These are phyloP conservation scores for Endomychus coccineus DNA, from an alignment of 2,888 invertebrate species.

Conservation along the genomic window DNA sequence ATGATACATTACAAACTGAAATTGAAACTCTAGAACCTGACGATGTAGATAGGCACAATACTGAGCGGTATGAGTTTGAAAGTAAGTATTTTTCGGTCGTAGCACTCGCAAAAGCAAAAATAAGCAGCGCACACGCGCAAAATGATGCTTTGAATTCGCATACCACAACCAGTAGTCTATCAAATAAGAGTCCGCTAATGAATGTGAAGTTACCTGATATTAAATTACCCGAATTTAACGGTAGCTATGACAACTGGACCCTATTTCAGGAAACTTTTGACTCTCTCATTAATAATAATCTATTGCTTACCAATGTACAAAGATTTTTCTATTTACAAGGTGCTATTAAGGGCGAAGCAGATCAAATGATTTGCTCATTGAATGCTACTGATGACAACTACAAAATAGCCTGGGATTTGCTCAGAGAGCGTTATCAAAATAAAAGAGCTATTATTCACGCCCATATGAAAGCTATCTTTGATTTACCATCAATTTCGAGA, in stretches of 20 bases:
- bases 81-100: background rate
- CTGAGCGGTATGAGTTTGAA: slow-evolving; percentile 1
- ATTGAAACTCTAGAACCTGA: slow-evolving; percentile 1
- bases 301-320: slow-evolving; percentile 1
- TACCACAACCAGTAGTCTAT: background rate
- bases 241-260: slow-evolving; percentile 3
- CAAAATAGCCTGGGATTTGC: slow-evolving; percentile 7
- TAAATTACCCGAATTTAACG: slow-evolving; percentile 1
- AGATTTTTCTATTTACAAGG: slow-evolving; percentile 4
- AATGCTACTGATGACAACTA: slow-evolving; percentile 4
- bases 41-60: background rate
- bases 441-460: slow-evolving; percentile 1
- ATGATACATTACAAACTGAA: slow-evolving; percentile 2
- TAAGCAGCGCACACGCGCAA: too few species aligned
- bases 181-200: background rate
- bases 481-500: background rate
- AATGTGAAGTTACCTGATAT: slow-evolving; percentile 6
- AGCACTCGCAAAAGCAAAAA: background rate
- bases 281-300: slow-evolving; percentile 2
- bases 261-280: slow-evolving; percentile 3
- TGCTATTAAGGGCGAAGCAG: slow-evolving; percentile 7
- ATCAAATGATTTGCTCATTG: slow-evolving; percentile 1
- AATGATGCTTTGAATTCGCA: too few species aligned
- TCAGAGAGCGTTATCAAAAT: slow-evolving; percentile 3
- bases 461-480: slow-evolving; percentile 7